Base-by-base conservation (phyloP, 2,113 vertebrate genomes). In the Phoxinus phoxinus region DNA sequence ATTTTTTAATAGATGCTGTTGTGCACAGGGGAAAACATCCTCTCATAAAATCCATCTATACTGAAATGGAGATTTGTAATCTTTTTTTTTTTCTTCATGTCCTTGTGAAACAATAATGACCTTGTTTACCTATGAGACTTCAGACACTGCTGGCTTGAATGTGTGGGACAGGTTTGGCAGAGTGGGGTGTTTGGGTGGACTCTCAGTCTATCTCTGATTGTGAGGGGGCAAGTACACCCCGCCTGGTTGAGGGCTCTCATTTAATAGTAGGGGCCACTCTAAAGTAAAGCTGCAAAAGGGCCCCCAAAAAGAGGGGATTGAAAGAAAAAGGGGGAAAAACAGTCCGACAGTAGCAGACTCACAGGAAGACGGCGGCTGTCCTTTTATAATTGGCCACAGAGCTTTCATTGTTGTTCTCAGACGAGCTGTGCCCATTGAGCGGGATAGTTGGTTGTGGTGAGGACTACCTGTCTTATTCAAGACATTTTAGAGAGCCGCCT, bases 251-350 rank as follows among this genome's bases (percentile, higher is more conserved):
- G 84, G 65, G 56, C 87, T 87, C 83, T 84, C 27, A 32, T 69
- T 69, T 87, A 86, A 80, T 83, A 80, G 85, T 86, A 85, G 84
- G 90, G 84, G 84, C 85, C 85, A 84, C 77, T 87, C 65, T 73
- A 46, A 67, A 86, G 83, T 85, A 86, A 86, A 86, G 85, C 85
- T 67, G 85, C 74, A 82, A 84, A 84, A 85, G 85, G 85, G 77
- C 83, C 79, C 51, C 77, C 30, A 17, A 86, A 85, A 86, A 85
- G 67, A 87, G 61, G 71, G 56, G 63, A 37, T 76, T 81, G 85
- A 84, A 84, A 86, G 78, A 77, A 46, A 83, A 83, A 59, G 41
- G 3, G 58, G 73, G 56, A 56, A 23, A 44, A 27, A 67, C 69
- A 81, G 27, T 72, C 32, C 19, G 82, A 86, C 87, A 86, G 87